These are phyloP conservation scores for Myodes glareolus DNA, from an alignment of 2,113 vertebrate species.

Conservation along the genomic window DNA sequence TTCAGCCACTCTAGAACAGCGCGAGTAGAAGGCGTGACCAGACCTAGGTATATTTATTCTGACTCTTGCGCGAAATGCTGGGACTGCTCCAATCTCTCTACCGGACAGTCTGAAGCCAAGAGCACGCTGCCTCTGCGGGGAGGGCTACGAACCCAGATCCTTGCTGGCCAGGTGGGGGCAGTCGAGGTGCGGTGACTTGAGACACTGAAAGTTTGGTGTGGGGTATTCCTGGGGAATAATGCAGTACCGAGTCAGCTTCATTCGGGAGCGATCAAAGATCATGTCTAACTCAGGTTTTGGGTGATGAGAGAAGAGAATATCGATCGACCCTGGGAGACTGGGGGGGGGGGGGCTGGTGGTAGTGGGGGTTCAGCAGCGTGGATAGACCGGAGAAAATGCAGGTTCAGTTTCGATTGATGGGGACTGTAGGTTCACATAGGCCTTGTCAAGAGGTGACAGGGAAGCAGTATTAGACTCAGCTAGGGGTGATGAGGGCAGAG, in stretches of 20 bases:
- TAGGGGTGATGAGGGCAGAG: not conserved
- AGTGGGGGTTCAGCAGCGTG: not conserved
- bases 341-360: not conserved
- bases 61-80: not conserved
- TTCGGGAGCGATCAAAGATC: not conserved
- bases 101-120: not conserved
- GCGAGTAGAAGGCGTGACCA: constrained; percentile 10
- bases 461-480: not conserved
- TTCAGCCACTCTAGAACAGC: constrained; percentile 14
- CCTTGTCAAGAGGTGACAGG: not conserved
- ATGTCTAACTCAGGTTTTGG: not conserved
- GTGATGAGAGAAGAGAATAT: not conserved
- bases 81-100: not conserved
- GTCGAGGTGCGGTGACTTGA: not conserved
- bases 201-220: not conserved
- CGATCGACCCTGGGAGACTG: not conserved
- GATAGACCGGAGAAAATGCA: not conserved
- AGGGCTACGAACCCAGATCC: not conserved
- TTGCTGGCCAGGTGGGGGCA: constrained; percentile 66
- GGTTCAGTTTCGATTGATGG: not conserved
- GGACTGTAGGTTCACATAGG: not conserved
- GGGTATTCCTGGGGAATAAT: not conserved
- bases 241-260: not conserved
- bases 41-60: constrained; percentile 38
- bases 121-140: not conserved